Percentiles rank a stretch among this genome's conserved stretches.
Conservation (phyloP, 1,140 invertebrate genomes). For the Micrasema longulum region DNA sequence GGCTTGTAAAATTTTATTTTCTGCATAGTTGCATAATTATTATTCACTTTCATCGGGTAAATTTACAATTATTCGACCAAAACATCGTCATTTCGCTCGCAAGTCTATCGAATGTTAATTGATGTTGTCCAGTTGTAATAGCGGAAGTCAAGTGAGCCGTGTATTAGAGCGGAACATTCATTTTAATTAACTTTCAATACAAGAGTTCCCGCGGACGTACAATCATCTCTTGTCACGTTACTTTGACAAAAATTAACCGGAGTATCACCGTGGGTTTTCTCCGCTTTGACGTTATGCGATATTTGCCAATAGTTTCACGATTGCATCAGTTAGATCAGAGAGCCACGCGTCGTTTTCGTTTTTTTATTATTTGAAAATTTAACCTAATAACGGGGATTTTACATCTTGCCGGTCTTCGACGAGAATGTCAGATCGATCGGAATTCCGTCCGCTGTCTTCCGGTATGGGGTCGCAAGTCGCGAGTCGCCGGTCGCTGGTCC, state of each 20-base stretch:
- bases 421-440: no score
- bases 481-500: no score
- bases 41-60: conserved; percentile 21
- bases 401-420: not conserved
- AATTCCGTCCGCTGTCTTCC: not conserved
- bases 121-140: conserved; percentile 29
- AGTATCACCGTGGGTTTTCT: not conserved
- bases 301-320: not conserved
- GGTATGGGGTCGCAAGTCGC: no score
- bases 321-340: no score
- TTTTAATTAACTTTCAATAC: conserved; percentile 35
- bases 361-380: no score
- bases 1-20: conserved; percentile 1
- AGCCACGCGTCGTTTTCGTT: no score
- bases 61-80: conserved; percentile 25
- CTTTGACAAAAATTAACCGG: not conserved
- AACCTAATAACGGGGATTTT: no score
- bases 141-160: conserved; percentile 16
- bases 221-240: not conserved
- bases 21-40: conserved; percentile 23
- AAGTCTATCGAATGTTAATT: conserved; percentile 20
- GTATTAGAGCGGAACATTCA: conserved; percentile 28
- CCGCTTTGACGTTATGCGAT: conserved; percentile 10
- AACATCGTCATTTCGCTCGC: conserved; percentile 11
- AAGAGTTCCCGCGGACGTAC: conserved; percentile 12